A percentile compares a stretch with the other conserved stretches of the same genome.
phyloP scores from a whole-genome alignment of 2,113 vertebrate genomes.

The Platysternon megacephalum region DNA sequence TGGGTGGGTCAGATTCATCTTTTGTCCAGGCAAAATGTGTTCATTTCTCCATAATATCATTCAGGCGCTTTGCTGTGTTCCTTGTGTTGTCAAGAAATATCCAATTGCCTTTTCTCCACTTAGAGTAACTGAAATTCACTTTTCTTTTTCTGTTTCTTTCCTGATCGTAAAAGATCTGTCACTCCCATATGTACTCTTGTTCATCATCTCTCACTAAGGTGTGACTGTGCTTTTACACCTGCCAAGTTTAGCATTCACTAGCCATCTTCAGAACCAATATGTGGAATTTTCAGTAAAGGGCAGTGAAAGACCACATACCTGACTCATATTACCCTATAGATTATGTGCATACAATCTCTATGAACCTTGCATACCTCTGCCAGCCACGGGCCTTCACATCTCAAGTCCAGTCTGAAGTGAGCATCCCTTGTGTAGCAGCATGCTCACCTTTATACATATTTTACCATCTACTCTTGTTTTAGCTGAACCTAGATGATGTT shows the following conservation, averaged over 20 bases:
- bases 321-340: not conserved
- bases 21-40: not conserved
- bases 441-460: constrained; percentile 60
- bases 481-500: constrained; percentile 35
- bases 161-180: not conserved
- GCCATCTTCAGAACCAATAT: constrained; percentile 37
- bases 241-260: constrained; percentile 34
- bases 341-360: constrained; percentile 9
- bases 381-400: not conserved
- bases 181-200: not conserved
- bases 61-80: not conserved
- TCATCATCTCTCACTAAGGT: constrained; percentile 38
- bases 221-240: constrained; percentile 6
- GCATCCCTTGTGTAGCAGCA: constrained; percentile 34
- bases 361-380: not conserved
- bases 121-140: not conserved
- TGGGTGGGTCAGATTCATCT: accelerated
- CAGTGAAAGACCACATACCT: constrained; percentile 32
- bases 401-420: constrained; percentile 39
- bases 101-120: not conserved
- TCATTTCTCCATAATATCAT: not conserved
- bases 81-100: not conserved
- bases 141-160: not conserved
- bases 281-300: constrained; percentile 45
- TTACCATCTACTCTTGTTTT: constrained; percentile 63